Percentiles rank a stretch among this genome's conserved stretches.
Evolutionary conservation across 2,888 invertebrate genomes (phyloP).

Genomic region (Drosophila mayaguana): DNA sequence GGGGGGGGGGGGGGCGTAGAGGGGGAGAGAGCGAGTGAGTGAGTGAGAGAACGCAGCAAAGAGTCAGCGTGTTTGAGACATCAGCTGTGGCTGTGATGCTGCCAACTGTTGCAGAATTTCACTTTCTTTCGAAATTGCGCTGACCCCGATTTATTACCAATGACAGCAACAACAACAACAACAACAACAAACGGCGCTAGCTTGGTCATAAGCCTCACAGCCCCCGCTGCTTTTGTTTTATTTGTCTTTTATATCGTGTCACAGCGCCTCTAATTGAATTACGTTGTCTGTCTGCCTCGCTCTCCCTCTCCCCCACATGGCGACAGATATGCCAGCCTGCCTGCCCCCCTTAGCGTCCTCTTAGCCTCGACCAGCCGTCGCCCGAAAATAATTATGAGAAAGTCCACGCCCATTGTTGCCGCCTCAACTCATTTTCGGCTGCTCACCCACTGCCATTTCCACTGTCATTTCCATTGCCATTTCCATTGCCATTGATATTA

Average conservation of each 20-base stretch:
- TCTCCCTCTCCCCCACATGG: neutral
- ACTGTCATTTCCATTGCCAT: neutral
- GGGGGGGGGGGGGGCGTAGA: no score
- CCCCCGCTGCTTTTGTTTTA: slow-evolving; percentile 59
- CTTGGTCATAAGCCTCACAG: slow-evolving; percentile 36
- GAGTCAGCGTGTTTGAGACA: slow-evolving; percentile 39
- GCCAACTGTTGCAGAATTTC: slow-evolving; percentile 76
- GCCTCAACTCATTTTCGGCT: slow-evolving; percentile 43
- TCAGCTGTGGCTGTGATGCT: slow-evolving; percentile 54
- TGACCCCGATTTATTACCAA: slow-evolving; percentile 73
- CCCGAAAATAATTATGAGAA: slow-evolving; percentile 70
- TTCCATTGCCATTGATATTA: slow-evolving; percentile 28
- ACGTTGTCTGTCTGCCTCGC: slow-evolving; percentile 49
- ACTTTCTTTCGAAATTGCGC: slow-evolving; percentile 81
- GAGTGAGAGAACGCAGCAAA: slow-evolving; percentile 6
- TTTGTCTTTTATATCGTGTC: slow-evolving; percentile 22
- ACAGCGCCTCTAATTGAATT: slow-evolving; percentile 66
- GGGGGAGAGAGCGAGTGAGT: neutral
- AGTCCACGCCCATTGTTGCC: slow-evolving; percentile 68
- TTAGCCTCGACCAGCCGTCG: neutral
- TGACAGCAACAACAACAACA: slow-evolving; percentile 47
- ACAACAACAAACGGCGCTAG: slow-evolving; percentile 34
- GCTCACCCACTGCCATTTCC: slow-evolving; percentile 43
- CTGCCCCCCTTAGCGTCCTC: neutral
- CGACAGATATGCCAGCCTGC: no score